Percentiles rank a stretch among this genome's conserved stretches.
phyloP scores from a whole-genome alignment of 1,140 invertebrate species.

The Coptotermes formosanus region DNA sequence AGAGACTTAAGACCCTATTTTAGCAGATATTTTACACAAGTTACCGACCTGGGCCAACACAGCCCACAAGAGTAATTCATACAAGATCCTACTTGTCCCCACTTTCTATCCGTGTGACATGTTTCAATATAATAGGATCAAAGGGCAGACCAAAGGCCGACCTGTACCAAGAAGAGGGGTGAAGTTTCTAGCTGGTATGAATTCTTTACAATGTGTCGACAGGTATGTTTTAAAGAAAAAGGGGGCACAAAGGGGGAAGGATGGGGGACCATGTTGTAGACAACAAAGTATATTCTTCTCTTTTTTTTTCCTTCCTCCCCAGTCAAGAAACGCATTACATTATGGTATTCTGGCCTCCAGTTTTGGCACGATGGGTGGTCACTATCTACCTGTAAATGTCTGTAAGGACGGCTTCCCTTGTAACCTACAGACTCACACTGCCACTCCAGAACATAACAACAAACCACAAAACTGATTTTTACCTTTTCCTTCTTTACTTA shows the following conservation, averaged over 20 bases:
- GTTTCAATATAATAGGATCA: conserved; percentile 13
- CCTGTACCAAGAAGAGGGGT: neutral
- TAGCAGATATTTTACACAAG: conserved; percentile 3
- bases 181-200: neutral
- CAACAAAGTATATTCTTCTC: neutral
- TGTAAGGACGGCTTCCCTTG: neutral
- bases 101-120: neutral
- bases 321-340: neutral
- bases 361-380: conserved; percentile 6
- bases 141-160: neutral
- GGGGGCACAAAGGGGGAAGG: neutral
- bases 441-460: neutral
- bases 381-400: neutral
- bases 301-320: neutral
- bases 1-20: neutral
- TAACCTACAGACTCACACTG: neutral
- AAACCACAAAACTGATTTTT: neutral
- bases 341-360: conserved; percentile 7
- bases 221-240: conserved; percentile 6
- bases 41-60: neutral
- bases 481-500: neutral
- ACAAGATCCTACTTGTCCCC: neutral
- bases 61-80: neutral
- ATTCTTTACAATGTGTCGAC: conserved; percentile 7
- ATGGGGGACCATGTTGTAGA: neutral